Conservation (phyloP, 2,113 vertebrate species). For the Podarcis cretensis region DNA sequence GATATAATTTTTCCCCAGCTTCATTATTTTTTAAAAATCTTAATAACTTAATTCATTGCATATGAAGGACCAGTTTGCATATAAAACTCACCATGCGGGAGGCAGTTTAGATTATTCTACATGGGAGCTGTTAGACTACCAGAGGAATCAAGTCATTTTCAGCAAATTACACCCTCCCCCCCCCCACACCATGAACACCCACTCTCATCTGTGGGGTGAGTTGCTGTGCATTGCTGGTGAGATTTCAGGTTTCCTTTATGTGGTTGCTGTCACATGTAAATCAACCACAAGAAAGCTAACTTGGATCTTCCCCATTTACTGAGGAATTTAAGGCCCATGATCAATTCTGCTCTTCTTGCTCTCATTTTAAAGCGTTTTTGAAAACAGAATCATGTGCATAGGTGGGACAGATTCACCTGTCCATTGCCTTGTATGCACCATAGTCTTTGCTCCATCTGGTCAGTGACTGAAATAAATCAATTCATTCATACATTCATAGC, state of each 20-base stretch:
- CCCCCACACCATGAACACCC: background rate
- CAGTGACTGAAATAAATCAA: too few species aligned
- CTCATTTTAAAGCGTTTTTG: background rate
- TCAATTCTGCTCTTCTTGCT: background rate
- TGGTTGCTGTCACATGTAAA: background rate
- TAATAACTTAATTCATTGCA: background rate
- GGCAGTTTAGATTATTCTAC: background rate
- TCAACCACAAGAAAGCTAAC: background rate
- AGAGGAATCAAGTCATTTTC: background rate
- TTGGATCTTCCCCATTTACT: background rate
- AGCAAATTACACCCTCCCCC: background rate
- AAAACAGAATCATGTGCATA: background rate
- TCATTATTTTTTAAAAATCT: background rate
- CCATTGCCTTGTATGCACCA: background rate
- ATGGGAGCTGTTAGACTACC: background rate
- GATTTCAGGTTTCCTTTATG: background rate
- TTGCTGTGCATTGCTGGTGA: background rate
- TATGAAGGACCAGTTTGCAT: background rate
- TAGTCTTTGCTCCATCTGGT: too few species aligned
- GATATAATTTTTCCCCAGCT: background rate
- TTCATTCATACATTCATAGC: too few species aligned
- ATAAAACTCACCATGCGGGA: background rate
- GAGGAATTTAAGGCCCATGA: background rate
- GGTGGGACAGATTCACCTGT: background rate
- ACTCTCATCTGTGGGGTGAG: background rate